phyloP scores from a whole-genome alignment of 2,113 vertebrate species.

The Alouatta palliata region DNA sequence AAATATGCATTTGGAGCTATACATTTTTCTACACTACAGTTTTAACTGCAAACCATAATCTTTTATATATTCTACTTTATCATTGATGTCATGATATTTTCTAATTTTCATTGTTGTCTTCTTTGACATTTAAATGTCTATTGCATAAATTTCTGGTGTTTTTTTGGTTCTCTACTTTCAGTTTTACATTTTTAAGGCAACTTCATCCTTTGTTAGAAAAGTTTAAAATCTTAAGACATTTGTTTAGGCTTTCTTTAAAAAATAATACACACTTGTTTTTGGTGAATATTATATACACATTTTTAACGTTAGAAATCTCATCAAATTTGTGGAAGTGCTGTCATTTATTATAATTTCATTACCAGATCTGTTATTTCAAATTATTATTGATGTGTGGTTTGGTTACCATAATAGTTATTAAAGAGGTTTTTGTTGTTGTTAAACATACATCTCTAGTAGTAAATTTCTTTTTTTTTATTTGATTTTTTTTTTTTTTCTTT shows the following conservation, averaged over 20 bases:
- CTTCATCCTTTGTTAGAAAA: background rate
- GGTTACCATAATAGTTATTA: background rate
- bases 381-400: background rate
- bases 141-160: background rate
- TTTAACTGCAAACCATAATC: background rate
- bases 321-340: background rate
- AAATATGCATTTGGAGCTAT: background rate
- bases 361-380: background rate
- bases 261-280: background rate
- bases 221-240: background rate
- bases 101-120: background rate
- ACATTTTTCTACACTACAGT: background rate
- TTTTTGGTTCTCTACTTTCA: background rate
- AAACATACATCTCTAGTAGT: background rate
- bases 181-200: background rate
- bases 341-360: background rate
- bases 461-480: background rate
- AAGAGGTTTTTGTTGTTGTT: background rate
- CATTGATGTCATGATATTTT: background rate
- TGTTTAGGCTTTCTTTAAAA: background rate
- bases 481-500: background rate
- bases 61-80: background rate
- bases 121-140: background rate
- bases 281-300: background rate
- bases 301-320: background rate